Evolutionary conservation across 2,113 vertebrate genomes (phyloP), one percentile per base, ranked within the genome.

Genomic region (Apodemus sylvaticus): DNA sequence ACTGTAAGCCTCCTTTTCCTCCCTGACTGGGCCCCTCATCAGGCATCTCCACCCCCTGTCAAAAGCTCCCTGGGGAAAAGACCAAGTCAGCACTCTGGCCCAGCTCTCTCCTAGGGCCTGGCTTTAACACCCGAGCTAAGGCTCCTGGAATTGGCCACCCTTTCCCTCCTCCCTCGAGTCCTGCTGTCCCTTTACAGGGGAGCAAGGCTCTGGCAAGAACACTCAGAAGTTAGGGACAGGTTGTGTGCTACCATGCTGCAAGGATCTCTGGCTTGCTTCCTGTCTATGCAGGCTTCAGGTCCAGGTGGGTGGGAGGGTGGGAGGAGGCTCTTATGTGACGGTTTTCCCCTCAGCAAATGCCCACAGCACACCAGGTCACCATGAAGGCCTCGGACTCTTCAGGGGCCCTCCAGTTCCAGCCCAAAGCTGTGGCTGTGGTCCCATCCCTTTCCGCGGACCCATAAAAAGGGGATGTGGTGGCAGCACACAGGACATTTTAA

Each of bases 21-120:
- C 81, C 88, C 91, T 6, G 22, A 42, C 53, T 5, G 58, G 95
- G 89, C 91, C 91, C 89, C 94, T 91, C 92, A 51, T 48, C 64
- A 74, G 53, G 55, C 48, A 64, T 64, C 86, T 91, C 90, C 82
- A 77, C 66, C n/a, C 26, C 70, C 85, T 9, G 55, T 68, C 77
- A 83, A 89, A 96, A 64, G 91, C 62, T 78, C 77, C 85, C 29
- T 0, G 45, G 70, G 24, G 76, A n/a, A 68, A 76, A 64, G 74
- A 94, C 85, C 14, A 2, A 95, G 95, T 96, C 94, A 91, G 92
- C 95, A 88, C 82, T 95, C 62, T 90, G 89, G 86, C 93, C 74
- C 2, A 5, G 34, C 62, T 53, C 87, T 71, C 82, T 92, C 70
- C 79, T 83, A 51, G 64, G 77, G 88, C 68, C 96, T 90, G 92